Base-by-base conservation (phyloP, 1,140 invertebrate species). In the Sminthurides bifidus region DNA sequence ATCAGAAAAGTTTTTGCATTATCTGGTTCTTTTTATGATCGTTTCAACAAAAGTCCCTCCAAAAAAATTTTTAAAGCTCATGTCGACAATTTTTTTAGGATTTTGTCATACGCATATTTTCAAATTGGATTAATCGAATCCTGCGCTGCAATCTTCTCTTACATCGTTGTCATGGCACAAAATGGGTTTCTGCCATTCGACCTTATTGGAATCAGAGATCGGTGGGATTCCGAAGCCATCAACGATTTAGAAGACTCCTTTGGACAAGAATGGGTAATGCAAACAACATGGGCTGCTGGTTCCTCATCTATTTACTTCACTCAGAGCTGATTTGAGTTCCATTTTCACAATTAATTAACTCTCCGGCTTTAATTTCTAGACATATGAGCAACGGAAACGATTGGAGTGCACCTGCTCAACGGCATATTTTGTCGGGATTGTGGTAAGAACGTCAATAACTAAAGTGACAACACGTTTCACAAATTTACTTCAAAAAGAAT, bases 321-420 rank as follows among this genome's bases (percentile, higher is more conserved):
- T 14, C 10, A 17, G 41, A 23, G 21, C 66, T 62, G 78, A 75
- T 74, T 10, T 78, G 74, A 64, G 75, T 75, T 38, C 76, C 78
- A 3, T 38, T 38, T 52, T 40, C 49, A 41, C 23, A 50, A 29
- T 15, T 33, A 27, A 23, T 67, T 31, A 2, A 41, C 1, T 43
- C 14, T 48, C 44, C 40, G 49, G 55, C 10, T 66, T 70, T 17
- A 60, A 76, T 76, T 66, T 68, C 29, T 66, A 80, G 78, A 79
- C 79, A 3, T 84, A 80, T 66, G 59, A 72, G 27, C 72, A 79
- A 64, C 69, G 80, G 38, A 82, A 81, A 67, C 70, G 71, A 27
- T 67, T 82, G 46, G 81, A 82, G 66, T 79, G 78, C 68, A 81
- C 80, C 21, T 80, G 78, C 65, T 78, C 81, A 64, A 80, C 81